Percentiles rank a stretch among this genome's conserved stretches.
Evolutionary conservation across 2,888 invertebrate species (phyloP).

Genomic region (Thecocarcelia acutangulata): DNA sequence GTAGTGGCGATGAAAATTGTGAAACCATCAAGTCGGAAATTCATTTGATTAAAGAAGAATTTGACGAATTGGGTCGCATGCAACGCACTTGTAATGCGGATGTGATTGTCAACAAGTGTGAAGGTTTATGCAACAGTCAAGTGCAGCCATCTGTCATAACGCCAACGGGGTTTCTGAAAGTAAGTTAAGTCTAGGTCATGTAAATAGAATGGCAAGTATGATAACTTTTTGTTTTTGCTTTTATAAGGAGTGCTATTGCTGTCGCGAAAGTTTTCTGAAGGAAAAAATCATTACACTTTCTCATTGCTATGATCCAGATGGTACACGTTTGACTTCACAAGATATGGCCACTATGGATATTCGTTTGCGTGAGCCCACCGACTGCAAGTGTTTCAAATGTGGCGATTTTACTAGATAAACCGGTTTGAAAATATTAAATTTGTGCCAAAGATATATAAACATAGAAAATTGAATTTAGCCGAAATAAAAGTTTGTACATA

Average conservation of each 20-base stretch:
- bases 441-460: too few relatives aligned
- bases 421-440: neutral
- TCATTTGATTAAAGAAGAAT: constrained; percentile 95
- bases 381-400: constrained; percentile 95
- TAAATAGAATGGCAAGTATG: neutral
- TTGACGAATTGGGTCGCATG: constrained; percentile 91
- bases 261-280: constrained; percentile 92
- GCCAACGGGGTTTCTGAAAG: constrained; percentile 92
- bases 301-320: constrained; percentile 95
- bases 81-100: constrained; percentile 94
- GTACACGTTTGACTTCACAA: constrained; percentile 87
- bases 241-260: constrained; percentile 92
- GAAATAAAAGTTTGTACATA: too few relatives aligned
- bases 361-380: constrained; percentile 91
- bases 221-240: neutral
- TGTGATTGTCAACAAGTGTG: constrained; percentile 95
- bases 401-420: constrained; percentile 90
- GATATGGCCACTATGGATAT: constrained; percentile 90
- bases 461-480: too few relatives aligned
- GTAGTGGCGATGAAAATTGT: constrained; percentile 87
- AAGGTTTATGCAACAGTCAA: constrained; percentile 95
- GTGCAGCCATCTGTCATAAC: constrained; percentile 95
- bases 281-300: constrained; percentile 90
- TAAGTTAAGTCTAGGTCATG: constrained; percentile 64
- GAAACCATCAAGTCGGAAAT: constrained; percentile 93